Evolutionary conservation across 2,113 vertebrate species (phyloP).

Genomic region (Apodemus sylvaticus): DNA sequence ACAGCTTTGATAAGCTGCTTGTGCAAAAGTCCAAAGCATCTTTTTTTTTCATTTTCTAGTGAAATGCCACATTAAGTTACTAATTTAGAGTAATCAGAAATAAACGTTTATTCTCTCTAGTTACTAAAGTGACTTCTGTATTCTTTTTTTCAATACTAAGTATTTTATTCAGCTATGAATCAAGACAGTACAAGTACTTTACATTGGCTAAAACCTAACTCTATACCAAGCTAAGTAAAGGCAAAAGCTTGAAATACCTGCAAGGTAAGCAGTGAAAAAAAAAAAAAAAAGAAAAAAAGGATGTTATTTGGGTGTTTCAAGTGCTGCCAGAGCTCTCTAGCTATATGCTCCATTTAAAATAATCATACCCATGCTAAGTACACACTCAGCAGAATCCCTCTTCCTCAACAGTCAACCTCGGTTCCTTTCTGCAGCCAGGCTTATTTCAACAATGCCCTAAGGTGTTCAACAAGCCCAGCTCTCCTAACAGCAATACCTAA

Average conservation of each 20-base stretch:
- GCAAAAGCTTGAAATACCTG: slow-evolving; percentile 40
- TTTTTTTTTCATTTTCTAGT: not conserved
- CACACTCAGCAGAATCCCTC: not conserved
- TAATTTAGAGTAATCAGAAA: slow-evolving; percentile 45
- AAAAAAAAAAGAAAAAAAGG: too few relatives aligned
- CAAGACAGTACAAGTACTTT: slow-evolving; percentile 18
- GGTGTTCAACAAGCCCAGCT: not conserved
- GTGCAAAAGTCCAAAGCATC: not conserved
- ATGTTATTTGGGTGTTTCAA: not conserved
- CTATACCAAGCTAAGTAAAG: slow-evolving; percentile 43
- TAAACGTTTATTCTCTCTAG: slow-evolving; percentile 1
- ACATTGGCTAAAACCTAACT: not conserved
- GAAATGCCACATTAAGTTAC: not conserved
- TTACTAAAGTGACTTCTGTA: not conserved
- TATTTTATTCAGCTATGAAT: slow-evolving; percentile 29
- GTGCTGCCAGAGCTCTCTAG: not conserved
- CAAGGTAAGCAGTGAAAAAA: not conserved
- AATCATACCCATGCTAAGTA: not conserved
- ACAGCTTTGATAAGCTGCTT: not conserved
- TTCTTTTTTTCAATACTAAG: not conserved
- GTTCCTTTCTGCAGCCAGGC: not conserved
- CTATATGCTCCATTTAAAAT: not conserved
- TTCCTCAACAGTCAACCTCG: not conserved
- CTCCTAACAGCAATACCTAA: not conserved
- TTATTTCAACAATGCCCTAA: not conserved